Evolutionary conservation across 2,797 vertebrate species (phyloP), one percentile per base, ranked within the genome.

Genomic region (Malurus leucopterus): DNA sequence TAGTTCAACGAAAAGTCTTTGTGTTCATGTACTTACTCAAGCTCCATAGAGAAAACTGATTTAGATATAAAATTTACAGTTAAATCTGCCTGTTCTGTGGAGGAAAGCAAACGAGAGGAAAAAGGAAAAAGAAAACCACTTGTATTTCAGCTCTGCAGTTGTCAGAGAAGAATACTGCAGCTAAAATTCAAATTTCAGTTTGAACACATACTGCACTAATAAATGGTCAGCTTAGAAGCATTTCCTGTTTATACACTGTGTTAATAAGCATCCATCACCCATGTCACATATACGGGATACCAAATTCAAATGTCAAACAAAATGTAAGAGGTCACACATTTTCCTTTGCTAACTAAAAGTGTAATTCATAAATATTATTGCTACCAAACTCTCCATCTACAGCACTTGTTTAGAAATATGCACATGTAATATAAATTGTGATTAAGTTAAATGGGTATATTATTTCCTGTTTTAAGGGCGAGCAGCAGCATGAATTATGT

Each of bases 361-460:
- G 97, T 97, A 96, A 97, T 98, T 97, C 97, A 97, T 98, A 98
- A 98, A 98, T 98, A 98, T 98, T 98, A 98, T 98, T 98, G 97
- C 97, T 97, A 97, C 97, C 97, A 97, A 97, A 96, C 96, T 96
- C 97, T 98, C 97, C 97, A 96, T 97, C 96, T 97, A 97, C 97
- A 96, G 96, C 97, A 94, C 95, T 97, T 98, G 97, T 98, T 98
- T 98, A 97, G 96, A 97, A 97, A 97, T 98, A 97, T 97, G 97
- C 96, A 97, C 97, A 97, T 97, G 97, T 97, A 97, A 96, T 96
- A 97, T 98, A 98, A 98, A 98, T 98, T 97, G 97, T 97, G 97
- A 97, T 98, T 96, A 96, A 96, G 91, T 96, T 97, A 97, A 98
- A 97, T 97, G 97, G 97, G 97, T 97, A 97, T 98, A 98, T 97